Conservation (phyloP, 2,888 invertebrate species). For the Kryphioiulus occultus region DNA sequence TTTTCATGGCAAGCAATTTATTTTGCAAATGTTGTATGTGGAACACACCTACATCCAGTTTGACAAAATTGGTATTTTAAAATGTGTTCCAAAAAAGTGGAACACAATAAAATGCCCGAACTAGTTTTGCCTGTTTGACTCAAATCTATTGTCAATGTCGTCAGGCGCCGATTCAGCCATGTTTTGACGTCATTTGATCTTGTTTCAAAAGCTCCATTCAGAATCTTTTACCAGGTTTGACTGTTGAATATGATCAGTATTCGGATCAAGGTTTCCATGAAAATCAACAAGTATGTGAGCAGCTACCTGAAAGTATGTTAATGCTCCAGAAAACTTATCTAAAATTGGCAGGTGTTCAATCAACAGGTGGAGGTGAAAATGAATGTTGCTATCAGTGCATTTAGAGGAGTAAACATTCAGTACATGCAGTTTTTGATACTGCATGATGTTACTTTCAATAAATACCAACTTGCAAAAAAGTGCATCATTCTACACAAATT, state of each 20-base stretch:
- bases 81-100: too few relatives aligned
- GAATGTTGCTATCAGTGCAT: not conserved
- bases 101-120: too few relatives aligned
- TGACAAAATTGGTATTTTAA: too few relatives aligned
- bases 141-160: not conserved
- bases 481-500: too few relatives aligned
- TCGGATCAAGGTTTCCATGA: not conserved
- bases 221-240: not conserved
- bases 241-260: not conserved
- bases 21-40: too few relatives aligned
- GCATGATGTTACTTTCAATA: too few relatives aligned
- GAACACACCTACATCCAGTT: too few relatives aligned
- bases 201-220: not conserved
- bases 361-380: not conserved
- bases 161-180: not conserved
- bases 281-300: not conserved
- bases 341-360: not conserved
- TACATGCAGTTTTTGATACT: too few relatives aligned
- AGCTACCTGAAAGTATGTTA: not conserved
- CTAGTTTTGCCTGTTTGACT: not conserved
- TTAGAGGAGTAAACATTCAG: too few relatives aligned
- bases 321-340: not conserved
- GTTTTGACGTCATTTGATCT: not conserved
- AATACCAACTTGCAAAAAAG: too few relatives aligned
- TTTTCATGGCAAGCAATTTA: too few relatives aligned